Evolutionary conservation across 2,113 vertebrate species (phyloP), one percentile per base, ranked within the genome.

Genomic region (Boleophthalmus pectinirostris): DNA sequence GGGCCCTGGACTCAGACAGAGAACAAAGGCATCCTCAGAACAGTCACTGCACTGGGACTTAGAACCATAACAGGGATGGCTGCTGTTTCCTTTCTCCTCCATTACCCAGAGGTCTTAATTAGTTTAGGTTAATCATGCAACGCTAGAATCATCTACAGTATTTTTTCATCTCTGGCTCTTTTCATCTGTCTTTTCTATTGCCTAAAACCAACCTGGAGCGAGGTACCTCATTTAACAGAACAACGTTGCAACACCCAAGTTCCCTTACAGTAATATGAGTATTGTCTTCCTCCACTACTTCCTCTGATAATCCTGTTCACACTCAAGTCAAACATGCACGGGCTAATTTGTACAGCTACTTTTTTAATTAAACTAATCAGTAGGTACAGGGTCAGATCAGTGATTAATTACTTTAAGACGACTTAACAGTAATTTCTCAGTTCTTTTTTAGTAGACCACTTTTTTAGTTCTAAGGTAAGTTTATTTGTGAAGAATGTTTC

Each of bases 61-160:
- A 73, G 80, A 70, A 74, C 58, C 81, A 82, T 78, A 45, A 75
- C 87, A 84, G 70, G 69, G 82, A 83, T 51, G 46, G 84, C 82
- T 86, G 74, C 46, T 75, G 73, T 88, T 93, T 92, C 86, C 71
- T 88, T 87, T 88, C 82, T 66, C 83, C 77, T 82, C 69, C 78
- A 86, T 91, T 93, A 92, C 93, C 92, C 90, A 87, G 79, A 92
- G 92, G 90, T 93, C 91, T 92, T 93, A 91, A 94, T 94, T 93
- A 94, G 90, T 90, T 92, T 85, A 89, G 82, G 86, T 93, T 93
- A 92, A 94, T 93, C 89, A 92, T 83, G 87, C 88, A 84, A 85
- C 79, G 74, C 82, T 74, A 73, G 91, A 93, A 92, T 86, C 90
- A 90, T 91, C 87, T 92, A 84, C 84, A 85, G 90, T 88, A 92